These are phyloP conservation scores for Chalcosyrphus nemorum DNA, from an alignment of 2,888 invertebrate species.

Conservation along the genomic window DNA sequence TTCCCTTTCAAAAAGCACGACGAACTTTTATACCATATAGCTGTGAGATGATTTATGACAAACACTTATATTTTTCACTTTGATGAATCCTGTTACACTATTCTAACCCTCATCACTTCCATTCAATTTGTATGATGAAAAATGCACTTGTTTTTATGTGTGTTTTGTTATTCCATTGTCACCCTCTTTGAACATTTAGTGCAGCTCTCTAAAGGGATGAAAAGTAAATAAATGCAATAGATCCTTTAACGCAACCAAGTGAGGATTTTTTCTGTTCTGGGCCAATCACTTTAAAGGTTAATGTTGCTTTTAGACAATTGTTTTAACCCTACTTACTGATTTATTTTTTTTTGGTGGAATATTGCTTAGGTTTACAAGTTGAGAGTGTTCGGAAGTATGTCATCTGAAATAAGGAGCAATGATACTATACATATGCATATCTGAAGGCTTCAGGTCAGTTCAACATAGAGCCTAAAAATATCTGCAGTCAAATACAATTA, in stretches of 20 bases:
- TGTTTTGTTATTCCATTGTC: conserved; percentile 37
- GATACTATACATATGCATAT: too few relatives aligned
- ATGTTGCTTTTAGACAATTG: conserved; percentile 34
- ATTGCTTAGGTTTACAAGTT: not conserved
- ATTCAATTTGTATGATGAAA: conserved; percentile 70
- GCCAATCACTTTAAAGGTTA: conserved; percentile 52
- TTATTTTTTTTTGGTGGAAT: too few relatives aligned
- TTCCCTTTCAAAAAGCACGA: conserved; percentile 13
- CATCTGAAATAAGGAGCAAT: too few relatives aligned
- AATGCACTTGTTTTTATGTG: conserved; percentile 69
- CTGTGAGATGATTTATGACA: conserved; percentile 66
- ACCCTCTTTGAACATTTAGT: conserved; percentile 54
- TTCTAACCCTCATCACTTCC: conserved; percentile 29
- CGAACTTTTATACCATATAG: not conserved
- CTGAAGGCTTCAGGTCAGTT: too few relatives aligned
- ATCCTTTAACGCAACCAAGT: conserved; percentile 40
- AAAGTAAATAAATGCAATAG: conserved; percentile 59
- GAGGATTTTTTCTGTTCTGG: conserved; percentile 36
- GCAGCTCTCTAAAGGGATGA: conserved; percentile 53
- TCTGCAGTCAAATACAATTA: too few relatives aligned
- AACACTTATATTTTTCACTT: conserved; percentile 72
- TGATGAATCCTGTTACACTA: conserved; percentile 61
- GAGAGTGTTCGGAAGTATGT: conserved; percentile 4
- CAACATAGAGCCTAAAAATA: too few relatives aligned
- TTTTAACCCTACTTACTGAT: conserved; percentile 39